A percentile compares a stretch with the other conserved stretches of the same genome.
Conservation (phyloP, 2,113 vertebrate genomes). For the Hyla sarda region DNA sequence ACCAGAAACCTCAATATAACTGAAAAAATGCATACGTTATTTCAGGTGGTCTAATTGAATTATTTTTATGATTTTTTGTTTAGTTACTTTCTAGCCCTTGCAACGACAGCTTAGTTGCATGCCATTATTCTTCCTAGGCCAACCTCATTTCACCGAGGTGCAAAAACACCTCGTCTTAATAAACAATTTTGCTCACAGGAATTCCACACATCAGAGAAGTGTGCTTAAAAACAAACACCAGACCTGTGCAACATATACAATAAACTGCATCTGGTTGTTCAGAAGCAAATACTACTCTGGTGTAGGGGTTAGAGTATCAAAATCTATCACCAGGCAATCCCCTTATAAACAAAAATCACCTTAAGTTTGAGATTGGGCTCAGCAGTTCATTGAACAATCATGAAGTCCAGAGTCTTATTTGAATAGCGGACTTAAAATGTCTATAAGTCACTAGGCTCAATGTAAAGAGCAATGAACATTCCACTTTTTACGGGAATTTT, state of each 20-base stretch:
- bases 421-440: conserved; percentile 84
- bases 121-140: conserved; percentile 64
- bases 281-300: conserved; percentile 70
- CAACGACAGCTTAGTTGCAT: conserved; percentile 71
- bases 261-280: conserved; percentile 67
- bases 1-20: neutral
- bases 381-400: conserved; percentile 83
- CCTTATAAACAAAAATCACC: conserved; percentile 82
- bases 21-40: neutral
- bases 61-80: conserved; percentile 36
- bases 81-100: conserved; percentile 70
- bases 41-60: conserved; percentile 59
- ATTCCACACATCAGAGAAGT: conserved; percentile 74
- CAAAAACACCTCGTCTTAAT: conserved; percentile 65
- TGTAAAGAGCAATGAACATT: conserved; percentile 85
- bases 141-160: conserved; percentile 62
- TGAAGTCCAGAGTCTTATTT: conserved; percentile 87
- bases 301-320: conserved; percentile 64
- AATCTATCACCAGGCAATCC: conserved; percentile 76
- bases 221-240: conserved; percentile 69
- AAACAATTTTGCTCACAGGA: conserved; percentile 69
- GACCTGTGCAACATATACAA: conserved; percentile 65
- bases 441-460: conserved; percentile 89
- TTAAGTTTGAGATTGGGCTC: conserved; percentile 84
- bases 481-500: conserved; percentile 86